These are phyloP conservation scores for Phalacrocorax pelagicus DNA, from an alignment of 2,113 vertebrate species.

Conservation along the genomic window DNA sequence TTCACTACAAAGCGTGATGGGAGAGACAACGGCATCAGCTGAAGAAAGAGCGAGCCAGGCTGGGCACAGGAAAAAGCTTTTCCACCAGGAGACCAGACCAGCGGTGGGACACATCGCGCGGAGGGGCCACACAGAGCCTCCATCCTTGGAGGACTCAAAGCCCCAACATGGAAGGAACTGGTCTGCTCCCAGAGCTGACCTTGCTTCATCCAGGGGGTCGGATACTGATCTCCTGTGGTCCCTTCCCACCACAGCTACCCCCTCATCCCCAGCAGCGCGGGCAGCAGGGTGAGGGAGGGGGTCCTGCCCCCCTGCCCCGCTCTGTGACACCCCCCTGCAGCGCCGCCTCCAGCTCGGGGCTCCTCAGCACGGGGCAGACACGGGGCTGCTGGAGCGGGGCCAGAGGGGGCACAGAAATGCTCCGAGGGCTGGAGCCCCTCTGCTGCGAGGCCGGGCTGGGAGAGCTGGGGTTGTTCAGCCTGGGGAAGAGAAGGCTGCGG, in stretches of 20 bases:
- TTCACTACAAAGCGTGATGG: background rate
- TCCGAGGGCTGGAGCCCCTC: too few relatives aligned
- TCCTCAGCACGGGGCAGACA: too few relatives aligned
- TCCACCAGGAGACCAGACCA: background rate
- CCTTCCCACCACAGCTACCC: background rate
- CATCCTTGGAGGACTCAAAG: background rate
- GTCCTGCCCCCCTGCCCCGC: too few relatives aligned
- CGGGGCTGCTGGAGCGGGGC: too few relatives aligned
- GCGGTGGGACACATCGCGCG: background rate
- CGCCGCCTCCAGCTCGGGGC: too few relatives aligned
- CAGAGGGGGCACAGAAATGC: too few relatives aligned
- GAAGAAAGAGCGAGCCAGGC: background rate
- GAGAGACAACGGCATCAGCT: background rate
- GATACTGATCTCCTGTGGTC: rapidly evolving
- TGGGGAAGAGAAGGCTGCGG: too few relatives aligned
- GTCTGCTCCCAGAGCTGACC: background rate
- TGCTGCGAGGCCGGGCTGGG: too few relatives aligned
- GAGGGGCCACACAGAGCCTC: background rate
- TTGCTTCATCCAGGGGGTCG: background rate
- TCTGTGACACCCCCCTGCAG: too few relatives aligned
- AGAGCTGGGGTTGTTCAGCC: too few relatives aligned
- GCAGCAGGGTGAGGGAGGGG: too few relatives aligned
- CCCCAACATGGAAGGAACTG: rapidly evolving
- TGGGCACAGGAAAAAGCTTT: background rate
- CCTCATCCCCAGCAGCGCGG: background rate